Evolutionary conservation across 23 tunicate genomes (phyloP), one percentile per base, ranked within the genome.

Genomic region (Styela clava): DNA sequence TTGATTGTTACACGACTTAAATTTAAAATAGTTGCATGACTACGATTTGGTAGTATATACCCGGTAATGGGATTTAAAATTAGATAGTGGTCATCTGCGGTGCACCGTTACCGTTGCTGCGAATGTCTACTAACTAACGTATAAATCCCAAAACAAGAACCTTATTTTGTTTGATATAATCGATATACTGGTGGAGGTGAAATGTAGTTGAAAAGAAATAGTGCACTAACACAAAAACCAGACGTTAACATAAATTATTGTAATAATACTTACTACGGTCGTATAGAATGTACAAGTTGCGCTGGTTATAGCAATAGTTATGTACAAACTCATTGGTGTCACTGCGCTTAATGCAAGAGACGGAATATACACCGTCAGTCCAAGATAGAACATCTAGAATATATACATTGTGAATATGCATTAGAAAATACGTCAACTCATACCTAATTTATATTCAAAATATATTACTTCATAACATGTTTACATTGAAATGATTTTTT

Each of bases 331-430:
- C 19, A 87, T 27, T 3, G 85, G 91, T 2, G 91, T 87, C 1
- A 87, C 91, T 19, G 91, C 91, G 65, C 67, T 87, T 2, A 87
- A 78, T 2, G 91, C 91, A 25, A 87, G 83, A 18, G 91, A 68
- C 1, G 91, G 91, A 44, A 87, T 82, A 31, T 87, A 87, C n/a
- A 82, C 33, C 1, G 82, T 82, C n/a, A 74, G 33, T 27, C 86
- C 91, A 78, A 82, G 82, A 77, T 87, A 87, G 2, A 74, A 18
- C 30, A 72, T 29, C 78, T 72, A 18, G 12, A 44, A 44, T 44
- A 12, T n/a, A n/a, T n/a, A n/a, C n/a, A n/a, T n/a, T n/a, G n/a
- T n/a, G n/a, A n/a, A n/a, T n/a, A n/a, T n/a, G n/a, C n/a, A n/a
- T n/a, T n/a, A n/a, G n/a, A n/a, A n/a, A n/a, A n/a, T n/a, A n/a